Evolutionary conservation across 2,888 invertebrate genomes (phyloP), one percentile per base, ranked within the genome.

Genomic region (Halictus ligatus): DNA sequence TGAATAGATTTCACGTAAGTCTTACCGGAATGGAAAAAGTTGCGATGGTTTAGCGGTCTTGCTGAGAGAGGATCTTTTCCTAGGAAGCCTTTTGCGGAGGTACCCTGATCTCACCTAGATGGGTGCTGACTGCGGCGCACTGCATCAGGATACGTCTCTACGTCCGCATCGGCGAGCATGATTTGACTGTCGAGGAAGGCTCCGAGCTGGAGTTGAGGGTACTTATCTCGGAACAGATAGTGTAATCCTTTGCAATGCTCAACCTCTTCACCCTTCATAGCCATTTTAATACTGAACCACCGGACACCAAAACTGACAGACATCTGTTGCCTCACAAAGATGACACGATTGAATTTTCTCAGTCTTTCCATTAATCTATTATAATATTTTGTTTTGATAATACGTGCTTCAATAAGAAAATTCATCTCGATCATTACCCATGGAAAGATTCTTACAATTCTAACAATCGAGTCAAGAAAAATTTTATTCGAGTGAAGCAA

Each of bases 71-170:
- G 48, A 80, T 67, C n/a, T 40, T 81, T 78, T 67, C 69, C 46
- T 92, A 98, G 97, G 98, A 98, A 95, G 97, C 98, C 48, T 98
- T 98, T 93, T 98, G 98, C 93, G 98, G 98, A 0, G 98, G 98
- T 2, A 98, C 98, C 2, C 94, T 98, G 50, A 96, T 98, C 29
- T 97, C 98, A 0, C 96, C 98, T 0, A 96, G 97, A 73, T 98
- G 98, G 98, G 97, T 98, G 73, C 96, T 98, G 82, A 98, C 98
- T 0, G 98, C 98, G 0, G 98, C 98, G 1, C 98, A 98, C 93
- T 98, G 98, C 94, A 97, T 98, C 48, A 96, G 97, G 87, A 97
- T 97, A 88, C 96, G 97, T 67, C 96, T 98, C 25, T 97, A 97
- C 91, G 98, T 98, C 35, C 96, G 98, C 13, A 96, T 99, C 58